Conservation (phyloP, 2,797 vertebrate species). For the Aldrovandia affinis region DNA sequence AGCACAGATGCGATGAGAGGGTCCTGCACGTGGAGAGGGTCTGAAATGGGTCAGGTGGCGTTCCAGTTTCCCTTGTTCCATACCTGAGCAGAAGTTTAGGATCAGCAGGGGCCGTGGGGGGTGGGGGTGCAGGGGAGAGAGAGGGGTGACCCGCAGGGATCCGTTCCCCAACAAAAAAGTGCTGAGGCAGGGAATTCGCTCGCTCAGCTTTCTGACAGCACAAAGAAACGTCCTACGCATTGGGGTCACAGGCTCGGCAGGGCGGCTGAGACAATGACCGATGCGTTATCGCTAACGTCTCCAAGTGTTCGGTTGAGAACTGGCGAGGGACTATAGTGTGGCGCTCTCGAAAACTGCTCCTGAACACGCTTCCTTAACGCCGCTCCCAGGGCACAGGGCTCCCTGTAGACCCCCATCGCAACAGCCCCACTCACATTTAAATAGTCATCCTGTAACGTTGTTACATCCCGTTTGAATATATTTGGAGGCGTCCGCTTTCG, state of each 20-base stretch:
- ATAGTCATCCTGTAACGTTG: background rate
- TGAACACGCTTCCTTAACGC: too few relatives aligned
- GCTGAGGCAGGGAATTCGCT: background rate
- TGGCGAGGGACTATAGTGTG: background rate
- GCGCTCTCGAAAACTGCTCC: background rate
- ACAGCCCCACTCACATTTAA: background rate
- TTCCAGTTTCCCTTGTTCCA: background rate
- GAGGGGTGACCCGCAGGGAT: slow-evolving; percentile 5
- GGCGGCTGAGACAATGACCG: background rate
- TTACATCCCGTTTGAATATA: background rate
- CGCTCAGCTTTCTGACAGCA: background rate
- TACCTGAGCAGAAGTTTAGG: slow-evolving; percentile 8
- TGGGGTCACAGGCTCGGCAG: background rate
- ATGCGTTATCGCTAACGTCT: background rate
- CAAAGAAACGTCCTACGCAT: background rate
- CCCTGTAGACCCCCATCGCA: background rate
- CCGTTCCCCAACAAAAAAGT: background rate
- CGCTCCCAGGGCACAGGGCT: background rate
- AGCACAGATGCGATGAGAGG: background rate
- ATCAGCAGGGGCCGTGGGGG: background rate
- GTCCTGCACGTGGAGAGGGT: background rate
- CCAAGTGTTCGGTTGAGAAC: background rate
- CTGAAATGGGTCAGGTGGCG: slow-evolving; percentile 4
- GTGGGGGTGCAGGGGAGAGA: background rate
- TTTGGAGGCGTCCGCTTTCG: background rate